Conservation (phyloP, 2,113 vertebrate species). For the Condylura cristata region DNA sequence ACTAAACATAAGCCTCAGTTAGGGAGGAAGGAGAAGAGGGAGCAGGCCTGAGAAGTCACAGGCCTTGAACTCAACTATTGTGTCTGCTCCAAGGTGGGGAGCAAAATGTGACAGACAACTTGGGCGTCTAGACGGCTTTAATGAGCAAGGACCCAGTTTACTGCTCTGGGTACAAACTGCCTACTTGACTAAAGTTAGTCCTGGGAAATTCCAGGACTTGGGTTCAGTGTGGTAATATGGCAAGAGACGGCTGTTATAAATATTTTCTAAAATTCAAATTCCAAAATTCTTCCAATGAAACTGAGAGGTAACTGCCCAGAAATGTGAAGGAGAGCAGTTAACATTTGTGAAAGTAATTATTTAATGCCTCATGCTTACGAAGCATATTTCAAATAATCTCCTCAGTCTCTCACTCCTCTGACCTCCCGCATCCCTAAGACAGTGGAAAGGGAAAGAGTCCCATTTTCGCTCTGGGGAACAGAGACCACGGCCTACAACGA, state of each 20-base stretch:
- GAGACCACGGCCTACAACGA: not conserved
- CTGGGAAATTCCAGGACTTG: slow-evolving; percentile 62
- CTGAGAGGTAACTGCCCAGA: slow-evolving; percentile 36
- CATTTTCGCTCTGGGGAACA: not conserved
- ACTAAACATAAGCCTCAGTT: not conserved
- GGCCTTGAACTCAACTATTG: rapidly evolving
- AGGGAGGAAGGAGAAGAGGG: not conserved
- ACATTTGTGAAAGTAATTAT: slow-evolving; percentile 75
- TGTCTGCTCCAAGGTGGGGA: not conserved
- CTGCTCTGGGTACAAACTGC: slow-evolving; percentile 57
- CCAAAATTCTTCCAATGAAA: slow-evolving; percentile 68
- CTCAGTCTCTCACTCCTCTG: not conserved
- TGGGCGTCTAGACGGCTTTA: slow-evolving; percentile 33
- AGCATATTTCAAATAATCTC: slow-evolving; percentile 26
- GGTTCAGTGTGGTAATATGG: slow-evolving; percentile 62
- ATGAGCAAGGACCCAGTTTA: not conserved
- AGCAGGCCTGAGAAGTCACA: not conserved
- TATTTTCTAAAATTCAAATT: slow-evolving; percentile 59
- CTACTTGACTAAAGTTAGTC: slow-evolving; percentile 42
- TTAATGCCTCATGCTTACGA: slow-evolving; percentile 38
- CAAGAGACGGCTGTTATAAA: slow-evolving; percentile 59
- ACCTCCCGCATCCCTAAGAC: not conserved
- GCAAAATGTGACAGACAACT: not conserved
- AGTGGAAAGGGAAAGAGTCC: not conserved
- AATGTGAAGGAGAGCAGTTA: slow-evolving; percentile 31